Evolutionary conservation across 2,113 vertebrate genomes (phyloP).

Genomic region (Haemorhous mexicanus): DNA sequence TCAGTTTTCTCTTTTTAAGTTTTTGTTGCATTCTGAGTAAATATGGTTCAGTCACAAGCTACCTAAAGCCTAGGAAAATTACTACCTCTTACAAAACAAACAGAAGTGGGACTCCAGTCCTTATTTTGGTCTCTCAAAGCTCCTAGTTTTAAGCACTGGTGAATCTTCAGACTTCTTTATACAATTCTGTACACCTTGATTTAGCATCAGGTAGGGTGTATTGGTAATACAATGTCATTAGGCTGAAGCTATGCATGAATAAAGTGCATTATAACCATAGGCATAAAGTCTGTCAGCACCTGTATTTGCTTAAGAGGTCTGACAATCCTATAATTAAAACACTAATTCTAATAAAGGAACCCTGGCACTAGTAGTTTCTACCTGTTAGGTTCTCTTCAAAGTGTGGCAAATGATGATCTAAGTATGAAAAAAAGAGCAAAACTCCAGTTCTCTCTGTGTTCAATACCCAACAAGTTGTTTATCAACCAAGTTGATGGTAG

Average conservation of each 20-base stretch:
- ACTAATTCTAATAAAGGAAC: not conserved
- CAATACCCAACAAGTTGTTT: not conserved
- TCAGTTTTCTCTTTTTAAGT: not conserved
- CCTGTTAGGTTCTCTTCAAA: not conserved
- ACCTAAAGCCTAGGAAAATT: not conserved
- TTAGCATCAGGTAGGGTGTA: not conserved
- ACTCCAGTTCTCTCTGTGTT: not conserved
- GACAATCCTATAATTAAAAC: not conserved
- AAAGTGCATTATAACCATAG: not conserved
- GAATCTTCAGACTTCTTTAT: not conserved
- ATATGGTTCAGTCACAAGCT: not conserved
- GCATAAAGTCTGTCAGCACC: not conserved
- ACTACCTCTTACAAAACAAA: not conserved
- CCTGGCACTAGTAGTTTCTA: not conserved
- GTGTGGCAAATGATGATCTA: not conserved
- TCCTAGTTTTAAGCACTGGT: not conserved
- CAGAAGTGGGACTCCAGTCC: not conserved
- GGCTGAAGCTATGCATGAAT: not conserved
- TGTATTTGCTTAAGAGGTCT: not conserved
- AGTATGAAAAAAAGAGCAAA: not conserved
- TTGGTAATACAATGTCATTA: not conserved
- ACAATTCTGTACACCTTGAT: not conserved
- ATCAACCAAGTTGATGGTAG: not conserved
- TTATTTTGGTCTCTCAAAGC: not conserved
- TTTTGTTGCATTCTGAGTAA: not conserved